phyloP scores from a whole-genome alignment of 2,113 vertebrate species.

The Globicephala melas region DNA sequence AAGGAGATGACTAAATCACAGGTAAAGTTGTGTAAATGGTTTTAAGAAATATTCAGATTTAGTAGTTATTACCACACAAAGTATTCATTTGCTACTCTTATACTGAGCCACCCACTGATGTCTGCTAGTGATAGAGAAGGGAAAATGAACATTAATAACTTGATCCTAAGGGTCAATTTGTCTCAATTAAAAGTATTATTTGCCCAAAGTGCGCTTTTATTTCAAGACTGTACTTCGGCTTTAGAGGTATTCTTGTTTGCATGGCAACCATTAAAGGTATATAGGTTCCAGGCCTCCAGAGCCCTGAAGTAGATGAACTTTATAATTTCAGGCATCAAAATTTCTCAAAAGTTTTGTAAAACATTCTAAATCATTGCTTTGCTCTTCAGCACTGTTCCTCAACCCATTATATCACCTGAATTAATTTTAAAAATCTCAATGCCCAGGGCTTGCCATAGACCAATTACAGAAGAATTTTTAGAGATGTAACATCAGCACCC shows the following conservation, averaged over 20 bases:
- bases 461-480: neutral
- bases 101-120: neutral
- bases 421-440: neutral
- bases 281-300: neutral
- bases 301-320: neutral
- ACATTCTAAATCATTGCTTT: neutral
- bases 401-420: neutral
- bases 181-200: conserved; percentile 52
- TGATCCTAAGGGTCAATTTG: conserved; percentile 34
- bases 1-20: conserved; percentile 60
- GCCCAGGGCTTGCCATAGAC: rapidly evolving
- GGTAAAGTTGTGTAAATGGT: conserved; percentile 35
- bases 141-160: conserved; percentile 18
- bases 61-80: neutral
- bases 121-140: conserved; percentile 24
- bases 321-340: neutral
- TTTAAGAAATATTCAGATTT: conserved; percentile 61
- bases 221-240: neutral
- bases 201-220: conserved; percentile 34
- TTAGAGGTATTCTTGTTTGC: neutral
- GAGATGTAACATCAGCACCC: neutral
- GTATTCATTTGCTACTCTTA: conserved; percentile 4
- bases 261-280: neutral
- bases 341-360: conserved; percentile 11
- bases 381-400: neutral